phyloP scores from a whole-genome alignment of 2,888 invertebrate genomes.

The Heliconius ethilla region DNA sequence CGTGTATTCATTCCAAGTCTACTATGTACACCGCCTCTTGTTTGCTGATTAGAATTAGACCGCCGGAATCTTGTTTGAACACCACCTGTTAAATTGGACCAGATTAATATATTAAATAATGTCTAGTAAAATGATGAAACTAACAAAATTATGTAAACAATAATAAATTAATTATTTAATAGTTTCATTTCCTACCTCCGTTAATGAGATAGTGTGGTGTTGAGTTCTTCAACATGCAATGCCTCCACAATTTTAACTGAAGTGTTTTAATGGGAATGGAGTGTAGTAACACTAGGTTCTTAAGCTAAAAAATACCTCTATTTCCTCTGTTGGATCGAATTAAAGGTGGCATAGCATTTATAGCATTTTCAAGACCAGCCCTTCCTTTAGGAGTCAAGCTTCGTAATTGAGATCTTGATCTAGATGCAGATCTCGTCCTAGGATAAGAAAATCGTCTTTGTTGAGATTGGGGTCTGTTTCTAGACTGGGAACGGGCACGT shows the following conservation, averaged over 20 bases:
- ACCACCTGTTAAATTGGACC: slow-evolving; percentile 56
- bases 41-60: slow-evolving; percentile 61
- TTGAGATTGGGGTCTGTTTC: slow-evolving; percentile 49
- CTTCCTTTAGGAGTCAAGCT: slow-evolving; percentile 71
- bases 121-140: no score
- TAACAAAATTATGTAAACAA: background rate
- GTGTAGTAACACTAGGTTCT: no score
- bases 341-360: slow-evolving; percentile 56
- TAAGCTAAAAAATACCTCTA: slow-evolving; percentile 48
- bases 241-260: no score
- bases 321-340: slow-evolving; percentile 58
- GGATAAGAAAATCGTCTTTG: slow-evolving; percentile 58
- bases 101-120: background rate
- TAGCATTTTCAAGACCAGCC: slow-evolving; percentile 62
- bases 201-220: no score
- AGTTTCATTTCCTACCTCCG: no score
- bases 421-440: slow-evolving; percentile 62
- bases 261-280: no score
- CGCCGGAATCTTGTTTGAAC: slow-evolving; percentile 59
- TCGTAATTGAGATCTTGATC: slow-evolving; percentile 67
- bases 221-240: no score
- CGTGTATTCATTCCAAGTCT: slow-evolving; percentile 68
- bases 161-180: background rate
- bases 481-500: slow-evolving; percentile 52
- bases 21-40: slow-evolving; percentile 63